Evolutionary conservation across 2,888 invertebrate genomes (phyloP), one percentile per base, ranked within the genome.

Genomic region (Drosophila buzzatii): DNA sequence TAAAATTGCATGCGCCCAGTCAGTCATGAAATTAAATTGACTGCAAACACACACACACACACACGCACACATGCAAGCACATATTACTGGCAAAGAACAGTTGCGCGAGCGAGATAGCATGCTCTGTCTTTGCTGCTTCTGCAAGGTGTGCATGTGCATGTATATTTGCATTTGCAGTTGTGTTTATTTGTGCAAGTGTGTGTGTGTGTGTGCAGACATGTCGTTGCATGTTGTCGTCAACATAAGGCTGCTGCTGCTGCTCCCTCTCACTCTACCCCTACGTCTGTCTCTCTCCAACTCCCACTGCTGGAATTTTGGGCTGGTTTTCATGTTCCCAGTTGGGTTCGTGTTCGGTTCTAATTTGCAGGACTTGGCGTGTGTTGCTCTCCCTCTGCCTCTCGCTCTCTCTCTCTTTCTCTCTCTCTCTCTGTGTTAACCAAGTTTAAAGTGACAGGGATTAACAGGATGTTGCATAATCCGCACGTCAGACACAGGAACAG

Each of bases 21-120:
- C 91, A 91, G 84, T 91, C 87, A 90, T 90, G 87, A 91, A 90
- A 91, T 91, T 90, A 90, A 91, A 91, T 90, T 90, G 91, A 91
- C 90, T 91, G 91, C 90, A 90, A 91, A 85, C 85, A 89, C 85
- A 78, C 62, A 85, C 77, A 78, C 76, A 85, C 76, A 82, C 82
- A 77, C 70, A 2, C 23, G 3, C 23, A 23, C 81, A 85, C 80
- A 27, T 9, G n/a, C 20, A 52, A 3, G 5, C 16, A 78, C 58
- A 78, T 57, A 72, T 69, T 63, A 57, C 76, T 69, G 69, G 51
- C 49, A 67, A 59, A 45, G 64, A 55, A 68, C 52, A 52, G 35
- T 63, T 55, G 56, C 47, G 49, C 71, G 45, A 33, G 78, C 55
- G 66, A 55, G 66, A 57, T 14, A 35, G 53, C 39, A 55, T 65